phyloP scores from a whole-genome alignment of 2,888 invertebrate genomes.

The Drosophila cracens region DNA sequence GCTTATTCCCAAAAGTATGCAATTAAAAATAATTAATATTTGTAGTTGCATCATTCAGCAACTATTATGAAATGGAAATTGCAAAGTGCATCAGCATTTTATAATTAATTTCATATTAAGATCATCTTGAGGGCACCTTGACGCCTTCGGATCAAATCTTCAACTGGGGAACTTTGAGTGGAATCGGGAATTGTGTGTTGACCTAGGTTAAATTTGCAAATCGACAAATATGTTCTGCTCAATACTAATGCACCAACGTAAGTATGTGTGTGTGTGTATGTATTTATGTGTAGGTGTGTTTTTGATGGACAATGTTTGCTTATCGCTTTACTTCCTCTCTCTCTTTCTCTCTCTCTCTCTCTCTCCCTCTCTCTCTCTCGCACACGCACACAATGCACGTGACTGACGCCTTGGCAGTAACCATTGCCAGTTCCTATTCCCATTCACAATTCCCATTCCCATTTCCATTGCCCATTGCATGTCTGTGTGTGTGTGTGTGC shows the following conservation, averaged over 20 bases:
- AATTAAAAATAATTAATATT: neutral
- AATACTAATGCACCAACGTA: constrained; percentile 53
- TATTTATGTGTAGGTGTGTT: constrained; percentile 65
- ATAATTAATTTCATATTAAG: constrained; percentile 61
- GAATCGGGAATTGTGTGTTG: neutral
- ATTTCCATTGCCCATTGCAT: constrained; percentile 10
- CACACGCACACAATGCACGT: constrained; percentile 49
- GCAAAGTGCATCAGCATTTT: constrained; percentile 9
- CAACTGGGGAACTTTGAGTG: neutral
- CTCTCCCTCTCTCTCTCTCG: neutral
- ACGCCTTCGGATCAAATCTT: constrained; percentile 27
- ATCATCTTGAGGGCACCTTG: constrained; percentile 28
- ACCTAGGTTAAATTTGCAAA: constrained; percentile 73
- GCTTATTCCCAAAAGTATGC: neutral
- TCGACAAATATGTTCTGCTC: constrained; percentile 75
- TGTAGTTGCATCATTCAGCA: neutral
- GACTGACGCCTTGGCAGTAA: constrained; percentile 57
- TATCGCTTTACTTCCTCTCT: constrained; percentile 50
- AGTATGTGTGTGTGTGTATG: constrained; percentile 37
- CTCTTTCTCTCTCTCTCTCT: neutral
- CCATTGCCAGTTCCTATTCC: constrained; percentile 9
- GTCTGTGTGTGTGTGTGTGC: constrained; percentile 14
- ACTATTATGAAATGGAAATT: neutral
- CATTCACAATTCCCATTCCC: constrained; percentile 1
- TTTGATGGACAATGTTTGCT: constrained; percentile 80